Conservation (phyloP, 1,140 invertebrate genomes). For the Uloborus diversus region DNA sequence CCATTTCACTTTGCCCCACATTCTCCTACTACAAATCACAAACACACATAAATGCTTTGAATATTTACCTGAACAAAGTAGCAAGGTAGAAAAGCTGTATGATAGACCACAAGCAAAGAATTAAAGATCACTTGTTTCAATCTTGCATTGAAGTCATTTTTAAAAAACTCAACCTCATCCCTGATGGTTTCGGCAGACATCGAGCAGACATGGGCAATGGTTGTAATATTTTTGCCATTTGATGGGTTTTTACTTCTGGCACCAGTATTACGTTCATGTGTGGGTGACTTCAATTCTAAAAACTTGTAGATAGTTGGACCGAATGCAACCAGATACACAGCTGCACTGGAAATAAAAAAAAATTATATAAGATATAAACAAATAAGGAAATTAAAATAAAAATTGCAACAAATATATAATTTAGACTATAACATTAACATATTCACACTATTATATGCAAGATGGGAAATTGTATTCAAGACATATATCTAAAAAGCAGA, state of each 20-base stretch:
- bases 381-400: background rate
- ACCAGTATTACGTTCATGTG: conserved; percentile 12
- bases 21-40: no score
- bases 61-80: conserved; percentile 81
- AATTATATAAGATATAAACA: background rate
- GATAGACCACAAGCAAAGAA: conserved; percentile 88
- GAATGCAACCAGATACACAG: conserved; percentile 87
- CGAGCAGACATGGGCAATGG: conserved; percentile 65
- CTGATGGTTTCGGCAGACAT: conserved; percentile 72
- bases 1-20: no score
- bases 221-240: background rate
- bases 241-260: background rate
- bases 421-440: no score
- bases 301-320: conserved; percentile 68
- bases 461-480: no score
- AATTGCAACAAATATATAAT: background rate
- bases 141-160: conserved; percentile 86
- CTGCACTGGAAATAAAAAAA: conserved; percentile 68
- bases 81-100: conserved; percentile 88
- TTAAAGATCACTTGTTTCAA: conserved; percentile 91
- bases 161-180: conserved; percentile 84
- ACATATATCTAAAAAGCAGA: no score
- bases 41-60: no score
- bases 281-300: conserved; percentile 58
- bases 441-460: no score